Evolutionary conservation across 2,888 invertebrate species (phyloP).

Genomic region (Oscheius sp.): DNA sequence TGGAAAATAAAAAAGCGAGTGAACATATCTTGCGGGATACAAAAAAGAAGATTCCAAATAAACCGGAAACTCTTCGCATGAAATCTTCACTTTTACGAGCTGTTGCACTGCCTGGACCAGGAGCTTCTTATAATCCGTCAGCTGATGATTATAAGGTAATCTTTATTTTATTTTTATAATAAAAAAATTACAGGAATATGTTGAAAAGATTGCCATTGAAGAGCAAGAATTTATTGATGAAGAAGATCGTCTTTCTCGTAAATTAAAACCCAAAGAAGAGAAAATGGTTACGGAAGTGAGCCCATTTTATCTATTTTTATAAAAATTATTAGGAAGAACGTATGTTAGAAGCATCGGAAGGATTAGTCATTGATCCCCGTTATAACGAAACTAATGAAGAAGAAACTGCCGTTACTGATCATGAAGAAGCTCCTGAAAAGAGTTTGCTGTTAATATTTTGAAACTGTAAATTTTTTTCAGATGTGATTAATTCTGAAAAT

Average conservation of each 20-base stretch:
- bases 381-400: constrained; percentile 34
- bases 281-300: constrained; percentile 35
- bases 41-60: constrained; percentile 42
- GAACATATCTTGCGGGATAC: constrained; percentile 46
- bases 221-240: constrained; percentile 43
- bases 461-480: neutral
- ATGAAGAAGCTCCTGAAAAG: neutral
- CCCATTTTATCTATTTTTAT: neutral
- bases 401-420: neutral
- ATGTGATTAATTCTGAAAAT: constrained; percentile 1
- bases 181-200: constrained; percentile 39
- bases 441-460: neutral
- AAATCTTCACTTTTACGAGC: constrained; percentile 46
- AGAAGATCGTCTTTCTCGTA: constrained; percentile 39
- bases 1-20: constrained; percentile 38
- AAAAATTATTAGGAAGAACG: constrained; percentile 36
- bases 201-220: constrained; percentile 40
- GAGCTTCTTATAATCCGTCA: constrained; percentile 58
- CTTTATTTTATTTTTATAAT: neutral
- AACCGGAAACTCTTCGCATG: neutral
- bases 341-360: constrained; percentile 47
- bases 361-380: constrained; percentile 45
- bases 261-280: constrained; percentile 47
- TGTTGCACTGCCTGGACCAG: constrained; percentile 42
- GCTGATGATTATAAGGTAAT: constrained; percentile 42